A percentile compares a stretch with the other conserved stretches of the same genome.
phyloP scores from a whole-genome alignment of 1,140 invertebrate species.

The Papilio aristodemus region DNA sequence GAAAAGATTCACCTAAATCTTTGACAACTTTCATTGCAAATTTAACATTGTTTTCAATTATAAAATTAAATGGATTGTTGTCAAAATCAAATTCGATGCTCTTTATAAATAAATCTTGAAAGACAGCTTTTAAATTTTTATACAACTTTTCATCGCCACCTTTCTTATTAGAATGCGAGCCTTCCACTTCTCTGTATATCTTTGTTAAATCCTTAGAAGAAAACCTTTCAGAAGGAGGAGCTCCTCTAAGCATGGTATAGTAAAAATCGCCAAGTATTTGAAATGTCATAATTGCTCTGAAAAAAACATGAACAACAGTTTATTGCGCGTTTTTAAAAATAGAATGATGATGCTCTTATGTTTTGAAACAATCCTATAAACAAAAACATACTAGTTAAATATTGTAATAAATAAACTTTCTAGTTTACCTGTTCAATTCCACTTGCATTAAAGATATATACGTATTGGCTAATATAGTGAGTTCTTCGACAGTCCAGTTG shows the following conservation, averaged over 20 bases:
- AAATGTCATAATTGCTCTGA: conserved; percentile 71
- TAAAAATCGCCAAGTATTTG: conserved; percentile 82
- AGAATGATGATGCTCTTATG: no score
- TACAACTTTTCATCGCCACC: conserved; percentile 68
- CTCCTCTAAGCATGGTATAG: conserved; percentile 70
- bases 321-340: no score
- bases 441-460: conserved; percentile 80
- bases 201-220: conserved; percentile 67
- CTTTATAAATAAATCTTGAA: conserved; percentile 62
- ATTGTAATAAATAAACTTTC: conserved; percentile 3
- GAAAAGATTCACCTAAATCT: conserved; percentile 65
- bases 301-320: conserved; percentile 38
- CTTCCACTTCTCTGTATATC: conserved; percentile 60
- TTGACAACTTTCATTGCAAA: conserved; percentile 66
- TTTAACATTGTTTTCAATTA: conserved; percentile 71
- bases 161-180: conserved; percentile 57
- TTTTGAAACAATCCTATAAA: no score
- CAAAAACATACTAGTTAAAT: no score
- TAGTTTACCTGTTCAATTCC: conserved; percentile 80
- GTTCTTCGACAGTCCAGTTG: conserved; percentile 78
- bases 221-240: conserved; percentile 61
- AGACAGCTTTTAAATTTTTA: conserved; percentile 56
- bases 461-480: conserved; percentile 78
- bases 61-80: conserved; percentile 69
- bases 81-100: conserved; percentile 68